Conservation (phyloP, 2,113 vertebrate species). For the Diadophis punctatus region DNA sequence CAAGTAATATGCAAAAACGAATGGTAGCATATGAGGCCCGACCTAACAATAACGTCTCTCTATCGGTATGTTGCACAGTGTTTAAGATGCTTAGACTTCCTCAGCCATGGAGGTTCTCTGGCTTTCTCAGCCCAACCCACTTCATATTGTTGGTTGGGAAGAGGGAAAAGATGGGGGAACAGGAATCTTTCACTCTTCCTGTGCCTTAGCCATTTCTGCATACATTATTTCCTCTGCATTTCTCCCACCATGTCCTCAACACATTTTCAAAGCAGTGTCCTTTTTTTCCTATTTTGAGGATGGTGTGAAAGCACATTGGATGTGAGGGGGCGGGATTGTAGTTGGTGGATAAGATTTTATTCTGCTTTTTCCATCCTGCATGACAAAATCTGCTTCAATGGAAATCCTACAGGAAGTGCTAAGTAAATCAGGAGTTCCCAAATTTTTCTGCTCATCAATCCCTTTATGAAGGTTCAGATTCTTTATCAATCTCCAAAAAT, state of each 20-base stretch:
- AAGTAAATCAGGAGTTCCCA: background rate
- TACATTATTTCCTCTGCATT: background rate
- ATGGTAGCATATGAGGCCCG: no score
- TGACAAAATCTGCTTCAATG: background rate
- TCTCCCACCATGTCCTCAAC: background rate
- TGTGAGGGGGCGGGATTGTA: background rate
- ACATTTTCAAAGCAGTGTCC: background rate
- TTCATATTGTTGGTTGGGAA: background rate
- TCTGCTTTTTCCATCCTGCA: background rate
- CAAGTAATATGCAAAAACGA: no score
- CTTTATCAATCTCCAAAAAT: background rate
- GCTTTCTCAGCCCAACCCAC: background rate
- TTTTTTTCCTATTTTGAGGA: background rate
- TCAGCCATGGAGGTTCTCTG: background rate
- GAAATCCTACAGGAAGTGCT: background rate
- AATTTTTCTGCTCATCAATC: background rate
- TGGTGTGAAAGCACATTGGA: background rate
- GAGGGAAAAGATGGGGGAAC: background rate
- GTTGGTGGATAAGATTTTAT: background rate
- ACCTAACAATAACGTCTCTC: background rate
- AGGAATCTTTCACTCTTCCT: background rate
- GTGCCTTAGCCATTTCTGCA: background rate
- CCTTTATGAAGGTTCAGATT: background rate
- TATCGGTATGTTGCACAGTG: background rate
- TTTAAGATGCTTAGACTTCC: background rate